Evolutionary conservation across 2,113 vertebrate genomes (phyloP).

Genomic region (Leptodactylus fuscus): DNA sequence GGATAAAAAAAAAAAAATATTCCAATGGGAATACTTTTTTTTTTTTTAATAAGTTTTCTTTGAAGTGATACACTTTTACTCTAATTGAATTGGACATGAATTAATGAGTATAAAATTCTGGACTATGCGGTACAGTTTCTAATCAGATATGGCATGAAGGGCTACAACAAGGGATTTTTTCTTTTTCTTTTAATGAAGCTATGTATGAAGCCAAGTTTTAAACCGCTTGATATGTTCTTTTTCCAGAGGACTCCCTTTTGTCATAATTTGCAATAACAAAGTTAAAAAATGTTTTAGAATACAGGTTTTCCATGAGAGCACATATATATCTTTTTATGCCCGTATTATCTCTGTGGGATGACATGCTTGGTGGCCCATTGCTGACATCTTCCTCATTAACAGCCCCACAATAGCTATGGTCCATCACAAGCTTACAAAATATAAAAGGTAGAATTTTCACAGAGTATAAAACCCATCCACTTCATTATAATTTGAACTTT

Average conservation of each 20-base stretch:
- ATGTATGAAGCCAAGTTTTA: neutral
- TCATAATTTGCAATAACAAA: constrained; percentile 38
- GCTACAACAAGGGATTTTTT: neutral
- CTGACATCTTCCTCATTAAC: constrained; percentile 60
- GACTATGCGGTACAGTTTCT: neutral
- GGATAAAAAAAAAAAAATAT: too few relatives aligned
- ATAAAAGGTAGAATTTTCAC: constrained; percentile 56
- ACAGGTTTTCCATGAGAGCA: neutral
- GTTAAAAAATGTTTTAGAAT: constrained; percentile 29
- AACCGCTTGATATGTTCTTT: neutral
- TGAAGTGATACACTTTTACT: neutral
- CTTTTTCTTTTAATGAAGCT: constrained; percentile 1
- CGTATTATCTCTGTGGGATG: constrained; percentile 56
- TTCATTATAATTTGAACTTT: constrained; percentile 61
- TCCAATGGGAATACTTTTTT: too few relatives aligned
- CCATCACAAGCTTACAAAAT: constrained; percentile 57
- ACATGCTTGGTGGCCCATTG: constrained; percentile 58
- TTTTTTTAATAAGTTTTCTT: too few relatives aligned
- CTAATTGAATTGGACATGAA: neutral
- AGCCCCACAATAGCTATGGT: constrained; percentile 55
- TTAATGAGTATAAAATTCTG: neutral
- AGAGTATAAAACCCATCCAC: constrained; percentile 59
- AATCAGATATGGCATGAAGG: neutral
- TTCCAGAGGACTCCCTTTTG: constrained; percentile 28
- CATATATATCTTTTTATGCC: constrained; percentile 40